A percentile compares a stretch with the other conserved stretches of the same genome.
Evolutionary conservation across 2,113 vertebrate species (phyloP).

Genomic region (Candoia aspera): DNA sequence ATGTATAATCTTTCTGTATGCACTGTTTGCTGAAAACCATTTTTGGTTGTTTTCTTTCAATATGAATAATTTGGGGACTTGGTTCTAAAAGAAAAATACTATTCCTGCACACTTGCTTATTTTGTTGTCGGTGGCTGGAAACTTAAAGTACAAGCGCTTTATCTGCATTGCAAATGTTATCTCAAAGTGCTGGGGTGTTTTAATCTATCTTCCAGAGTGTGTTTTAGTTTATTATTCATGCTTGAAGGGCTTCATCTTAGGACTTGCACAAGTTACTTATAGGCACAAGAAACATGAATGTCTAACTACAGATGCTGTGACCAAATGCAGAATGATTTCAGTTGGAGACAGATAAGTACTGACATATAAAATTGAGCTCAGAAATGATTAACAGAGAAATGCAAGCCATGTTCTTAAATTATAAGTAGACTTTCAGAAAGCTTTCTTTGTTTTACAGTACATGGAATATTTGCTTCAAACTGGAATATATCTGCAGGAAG

Average conservation of each 20-base stretch:
- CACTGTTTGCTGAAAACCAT: slow-evolving; percentile 62
- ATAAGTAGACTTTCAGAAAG: not conserved
- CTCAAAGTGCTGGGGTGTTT: slow-evolving; percentile 63
- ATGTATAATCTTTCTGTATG: slow-evolving; percentile 44
- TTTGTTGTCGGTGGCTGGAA: slow-evolving; percentile 62
- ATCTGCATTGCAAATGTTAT: slow-evolving; percentile 70
- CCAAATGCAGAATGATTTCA: slow-evolving; percentile 26
- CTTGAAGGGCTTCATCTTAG: slow-evolving; percentile 66
- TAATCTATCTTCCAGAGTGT: slow-evolving; percentile 65
- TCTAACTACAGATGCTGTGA: slow-evolving; percentile 31
- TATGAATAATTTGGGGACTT: slow-evolving; percentile 61
- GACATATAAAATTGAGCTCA: slow-evolving; percentile 45
- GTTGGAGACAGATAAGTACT: slow-evolving; percentile 38
- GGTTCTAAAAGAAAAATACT: slow-evolving; percentile 66
- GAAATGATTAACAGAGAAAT: slow-evolving; percentile 39
- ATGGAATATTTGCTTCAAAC: slow-evolving; percentile 15
- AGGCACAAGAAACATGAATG: slow-evolving; percentile 47
- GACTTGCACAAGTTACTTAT: slow-evolving; percentile 49
- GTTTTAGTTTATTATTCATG: slow-evolving; percentile 60
- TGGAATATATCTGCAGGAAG: slow-evolving; percentile 25
- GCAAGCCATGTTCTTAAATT: slow-evolving; percentile 17
- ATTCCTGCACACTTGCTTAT: slow-evolving; percentile 64
- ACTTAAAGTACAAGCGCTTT: slow-evolving; percentile 65
- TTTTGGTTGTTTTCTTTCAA: slow-evolving; percentile 67
- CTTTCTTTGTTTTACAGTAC: not conserved